Percentiles rank a stretch among this genome's conserved stretches.
Evolutionary conservation across 2,113 vertebrate species (phyloP).

Genomic region (Romanogobio albipinnatus): DNA sequence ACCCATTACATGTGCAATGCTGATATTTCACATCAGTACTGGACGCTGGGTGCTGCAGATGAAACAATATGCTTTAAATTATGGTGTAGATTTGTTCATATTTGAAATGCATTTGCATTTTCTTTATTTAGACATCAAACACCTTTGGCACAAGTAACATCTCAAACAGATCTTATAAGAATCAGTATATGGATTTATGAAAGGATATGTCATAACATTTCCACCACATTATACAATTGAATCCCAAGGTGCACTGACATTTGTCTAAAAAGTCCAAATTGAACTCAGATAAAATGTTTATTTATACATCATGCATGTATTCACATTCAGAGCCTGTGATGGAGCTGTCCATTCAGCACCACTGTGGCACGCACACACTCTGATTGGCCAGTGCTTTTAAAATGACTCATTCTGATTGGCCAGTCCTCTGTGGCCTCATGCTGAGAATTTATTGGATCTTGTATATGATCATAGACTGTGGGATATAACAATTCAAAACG

Average conservation of each 20-base stretch:
- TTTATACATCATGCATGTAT: not conserved
- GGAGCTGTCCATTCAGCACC: conserved; percentile 63
- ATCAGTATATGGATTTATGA: not conserved
- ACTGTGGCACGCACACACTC: not conserved
- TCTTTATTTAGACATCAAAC: not conserved
- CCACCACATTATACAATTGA: not conserved
- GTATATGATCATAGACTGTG: not conserved
- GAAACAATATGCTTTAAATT: not conserved
- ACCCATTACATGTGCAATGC: conserved; percentile 6
- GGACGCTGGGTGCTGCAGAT: not conserved
- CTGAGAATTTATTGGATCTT: not conserved
- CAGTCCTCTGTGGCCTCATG: not conserved
- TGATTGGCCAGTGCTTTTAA: not conserved
- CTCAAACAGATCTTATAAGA: not conserved
- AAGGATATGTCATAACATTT: not conserved
- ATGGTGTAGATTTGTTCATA: not conserved
- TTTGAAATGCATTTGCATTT: not conserved
- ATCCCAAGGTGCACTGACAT: not conserved
- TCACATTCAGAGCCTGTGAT: not conserved
- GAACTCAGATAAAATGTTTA: not conserved
- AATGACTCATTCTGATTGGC: not conserved
- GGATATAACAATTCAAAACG: not conserved
- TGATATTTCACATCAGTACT: conserved; percentile 15
- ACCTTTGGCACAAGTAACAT: not conserved
- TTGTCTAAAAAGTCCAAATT: not conserved